Evolutionary conservation across 2,797 vertebrate genomes (phyloP), one percentile per base, ranked within the genome.

Genomic region (Tamandua tetradactyla): DNA sequence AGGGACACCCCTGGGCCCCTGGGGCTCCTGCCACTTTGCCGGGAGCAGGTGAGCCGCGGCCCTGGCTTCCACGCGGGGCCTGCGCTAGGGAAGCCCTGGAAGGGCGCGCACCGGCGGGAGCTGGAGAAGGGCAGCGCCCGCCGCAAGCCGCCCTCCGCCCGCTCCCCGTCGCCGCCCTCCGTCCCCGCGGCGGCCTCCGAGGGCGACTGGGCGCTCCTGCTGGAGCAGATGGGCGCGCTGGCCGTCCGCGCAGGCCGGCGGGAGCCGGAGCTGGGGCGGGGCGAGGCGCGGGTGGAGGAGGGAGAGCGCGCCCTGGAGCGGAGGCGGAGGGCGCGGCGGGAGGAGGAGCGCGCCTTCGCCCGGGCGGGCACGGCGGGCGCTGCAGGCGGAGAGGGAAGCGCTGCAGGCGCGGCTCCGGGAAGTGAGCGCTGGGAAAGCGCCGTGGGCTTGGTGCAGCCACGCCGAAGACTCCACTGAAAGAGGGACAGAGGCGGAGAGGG

Each of bases 161-260:
- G n/a, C n/a, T n/a, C n/a, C n/a, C n/a, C n/a, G n/a, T n/a, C n/a
- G n/a, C n/a, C n/a, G n/a, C n/a, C n/a, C n/a, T n/a, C n/a, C n/a
- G n/a, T n/a, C n/a, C n/a, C n/a, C n/a, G n/a, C 25, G 0, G 22
- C 62, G 11, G 69, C 62, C 0, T 69, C 89, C 0, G 96, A 96
- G 75, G 95, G 96, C 32, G 96, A 95, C 74, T 96, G 96, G 96
- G 97, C 94, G 25, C 95, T 62, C 52, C 88, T 97, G 66, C 52
- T 95, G 79, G 94, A 96, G 82, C 93, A 95, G 82, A 92, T 96
- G 96, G 32, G 94, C 3, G 92, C 82, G 2, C 92, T 97, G 92
- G 97, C 92, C 5, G 14, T 82, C 35, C 92, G 93, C 2, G 93
- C 93, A 4, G 95, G 95, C 86, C 93, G 30, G 80, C 96, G 96